Evolutionary conservation across 2,888 invertebrate genomes (phyloP), one percentile per base, ranked within the genome.

Genomic region (Lepidocyrtoides sp.): DNA sequence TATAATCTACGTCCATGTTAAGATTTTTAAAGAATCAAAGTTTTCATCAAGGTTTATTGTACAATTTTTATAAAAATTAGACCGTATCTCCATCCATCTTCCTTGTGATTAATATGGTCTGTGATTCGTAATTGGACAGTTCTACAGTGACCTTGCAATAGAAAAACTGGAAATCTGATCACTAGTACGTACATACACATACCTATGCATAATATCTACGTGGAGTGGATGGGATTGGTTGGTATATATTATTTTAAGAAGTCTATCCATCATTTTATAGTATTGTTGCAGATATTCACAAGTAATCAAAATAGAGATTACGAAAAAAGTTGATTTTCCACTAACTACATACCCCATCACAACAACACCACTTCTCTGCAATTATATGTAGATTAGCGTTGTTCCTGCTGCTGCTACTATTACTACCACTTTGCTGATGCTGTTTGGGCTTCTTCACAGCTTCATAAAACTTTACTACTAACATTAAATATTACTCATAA

Each of bases 111-210:
- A 81, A 66, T 87, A 23, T 66, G 79, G 41, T 66, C 32, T 89
- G 57, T 14, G 69, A n/a, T n/a, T n/a, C n/a, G n/a, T n/a, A n/a
- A 72, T 69, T 82, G 89, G 69, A 89, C 89, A 72, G 82, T 82
- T 89, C 82, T 81, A 41, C 82, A 89, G 82, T 89, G 89, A 89
- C 89, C 89, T 89, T 89, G 89, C 51, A 72, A 44, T 17, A 89
- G 69, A 89, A 77, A 79, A 89, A 89, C 82, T 72, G 81, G 82
- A 87, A 87, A 87, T 63, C 29, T 87, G 32, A 44, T 77, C 77
- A 57, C 29, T 63, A 60, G 26, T 41, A 81, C n/a, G 36, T 41
- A 20, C 41, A 69, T 51, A n/a, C n/a, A n/a, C n/a, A n/a, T n/a
- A n/a, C n/a, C n/a, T n/a, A n/a, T n/a, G n/a, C n/a, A n/a, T n/a